These are phyloP conservation scores for Oreonectes daqikongensis DNA, from an alignment of 2,797 vertebrate species.

Conservation along the genomic window DNA sequence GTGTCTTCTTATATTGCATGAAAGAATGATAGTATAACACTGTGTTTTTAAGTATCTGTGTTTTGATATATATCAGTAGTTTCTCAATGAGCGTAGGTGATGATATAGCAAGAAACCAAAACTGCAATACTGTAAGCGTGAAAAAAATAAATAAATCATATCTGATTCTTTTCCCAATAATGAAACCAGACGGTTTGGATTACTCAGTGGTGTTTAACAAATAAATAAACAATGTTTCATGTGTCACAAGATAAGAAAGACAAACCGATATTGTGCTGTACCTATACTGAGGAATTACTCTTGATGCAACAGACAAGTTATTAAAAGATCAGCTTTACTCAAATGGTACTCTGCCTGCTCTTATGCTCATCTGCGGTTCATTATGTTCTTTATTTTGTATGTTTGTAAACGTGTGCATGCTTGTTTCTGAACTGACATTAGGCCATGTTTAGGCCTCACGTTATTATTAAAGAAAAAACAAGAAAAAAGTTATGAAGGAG, in stretches of 20 bases:
- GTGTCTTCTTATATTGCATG: too few relatives aligned
- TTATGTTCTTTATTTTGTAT: background rate
- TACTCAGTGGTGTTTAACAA: background rate
- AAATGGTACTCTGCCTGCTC: background rate
- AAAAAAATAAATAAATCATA: background rate
- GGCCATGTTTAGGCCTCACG: background rate
- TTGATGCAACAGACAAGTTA: background rate
- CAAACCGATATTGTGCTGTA: background rate
- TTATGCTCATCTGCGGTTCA: background rate
- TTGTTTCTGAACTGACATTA: background rate
- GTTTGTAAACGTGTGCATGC: background rate
- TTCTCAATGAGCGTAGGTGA: too few relatives aligned
- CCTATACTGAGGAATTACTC: background rate
- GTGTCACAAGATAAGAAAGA: background rate
- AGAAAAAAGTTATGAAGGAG: background rate
- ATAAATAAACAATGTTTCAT: background rate
- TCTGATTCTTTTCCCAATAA: background rate
- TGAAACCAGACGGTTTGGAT: constrained; percentile 3
- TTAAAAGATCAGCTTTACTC: background rate
- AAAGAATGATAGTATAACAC: too few relatives aligned
- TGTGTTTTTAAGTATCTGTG: too few relatives aligned
- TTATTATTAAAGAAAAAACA: background rate
- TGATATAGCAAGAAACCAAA: too few relatives aligned
- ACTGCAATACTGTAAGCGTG: too few relatives aligned
- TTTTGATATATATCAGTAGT: too few relatives aligned